phyloP scores from a whole-genome alignment of 2,113 vertebrate genomes.

The Canis aureus region DNA sequence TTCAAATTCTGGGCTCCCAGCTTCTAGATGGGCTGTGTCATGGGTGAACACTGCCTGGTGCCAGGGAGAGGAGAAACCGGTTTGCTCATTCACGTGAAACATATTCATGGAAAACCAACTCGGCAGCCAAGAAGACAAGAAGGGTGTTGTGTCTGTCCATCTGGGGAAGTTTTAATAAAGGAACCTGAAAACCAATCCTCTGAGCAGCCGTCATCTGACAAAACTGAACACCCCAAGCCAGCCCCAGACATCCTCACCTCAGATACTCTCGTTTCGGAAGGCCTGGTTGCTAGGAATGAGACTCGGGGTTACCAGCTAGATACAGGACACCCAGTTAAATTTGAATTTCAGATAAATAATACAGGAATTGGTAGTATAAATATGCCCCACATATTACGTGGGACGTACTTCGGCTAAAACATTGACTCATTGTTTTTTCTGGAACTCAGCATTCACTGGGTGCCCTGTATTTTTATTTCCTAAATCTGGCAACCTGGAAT shows the following conservation, averaged over 20 bases:
- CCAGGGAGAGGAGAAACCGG: conserved; percentile 54
- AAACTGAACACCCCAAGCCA: no score
- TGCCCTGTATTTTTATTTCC: neutral
- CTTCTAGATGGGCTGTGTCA: neutral
- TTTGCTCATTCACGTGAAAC: neutral
- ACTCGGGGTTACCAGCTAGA: neutral
- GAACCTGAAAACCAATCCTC: neutral
- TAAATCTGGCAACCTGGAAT: neutral
- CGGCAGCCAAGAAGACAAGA: neutral
- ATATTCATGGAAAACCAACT: neutral
- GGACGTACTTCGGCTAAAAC: neutral
- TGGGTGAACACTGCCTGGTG: neutral
- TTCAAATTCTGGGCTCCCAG: conserved; percentile 17
- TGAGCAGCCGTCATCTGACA: neutral
- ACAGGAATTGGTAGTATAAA: neutral
- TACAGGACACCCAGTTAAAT: neutral
- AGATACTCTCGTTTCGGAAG: neutral
- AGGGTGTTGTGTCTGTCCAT: neutral
- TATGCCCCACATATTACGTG: no score
- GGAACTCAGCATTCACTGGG: neutral
- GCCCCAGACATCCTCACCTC: neutral
- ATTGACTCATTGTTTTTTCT: neutral
- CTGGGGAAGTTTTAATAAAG: neutral
- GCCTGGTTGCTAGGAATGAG: neutral
- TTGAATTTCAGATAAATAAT: neutral